Evolutionary conservation across 1,140 invertebrate species (phyloP), one percentile per base, ranked within the genome.

Genomic region (honey bee (Apis mellifera)): DNA sequence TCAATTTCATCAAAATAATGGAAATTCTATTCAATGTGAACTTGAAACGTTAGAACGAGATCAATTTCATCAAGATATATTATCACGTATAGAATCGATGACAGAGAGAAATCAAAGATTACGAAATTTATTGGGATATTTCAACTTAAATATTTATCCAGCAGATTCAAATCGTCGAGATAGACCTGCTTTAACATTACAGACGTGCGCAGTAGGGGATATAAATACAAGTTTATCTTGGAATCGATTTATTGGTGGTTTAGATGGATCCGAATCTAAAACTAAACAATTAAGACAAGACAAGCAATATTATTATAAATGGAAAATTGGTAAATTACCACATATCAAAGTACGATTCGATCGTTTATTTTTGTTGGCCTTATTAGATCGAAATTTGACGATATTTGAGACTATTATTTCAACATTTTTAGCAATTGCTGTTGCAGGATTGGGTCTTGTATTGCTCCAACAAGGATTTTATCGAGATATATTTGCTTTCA

Each of bases 351-450:
- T 99, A 4, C 96, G 96, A 52, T 98, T 99, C 95, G 98, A 99
- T 94, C 95, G 99, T 68, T 94, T 99, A 65, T 97, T 98, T 82
- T 94, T 99, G 17, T 95, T 99, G 90, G 98, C 99, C 0, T 94
- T 99, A 1, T 96, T 99, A 78, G 99, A 99, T 94, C 95, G 98
- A 66, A 99, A 99, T 93, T 92, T 98, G 26, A 98, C 97, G 13
- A 95, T 97, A 81, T 94, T 96, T 79, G 99, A 99, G 92, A 97
- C 97, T n/a, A 92, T 97, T 17, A 92, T 98, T 55, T 97, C 98
- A 9, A 96, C 98, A 69, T 85, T 98, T 12, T 94, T 99, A 65
- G 98, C 98, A 0, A 95, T 98, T n/a, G 90, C 96, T 62, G 98
- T 99, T 0, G 97, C 97, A 1, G 95, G 97, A 65, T 93, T 99